phyloP scores from a whole-genome alignment of 2,888 invertebrate species.

The Himalopsyche japonica region DNA sequence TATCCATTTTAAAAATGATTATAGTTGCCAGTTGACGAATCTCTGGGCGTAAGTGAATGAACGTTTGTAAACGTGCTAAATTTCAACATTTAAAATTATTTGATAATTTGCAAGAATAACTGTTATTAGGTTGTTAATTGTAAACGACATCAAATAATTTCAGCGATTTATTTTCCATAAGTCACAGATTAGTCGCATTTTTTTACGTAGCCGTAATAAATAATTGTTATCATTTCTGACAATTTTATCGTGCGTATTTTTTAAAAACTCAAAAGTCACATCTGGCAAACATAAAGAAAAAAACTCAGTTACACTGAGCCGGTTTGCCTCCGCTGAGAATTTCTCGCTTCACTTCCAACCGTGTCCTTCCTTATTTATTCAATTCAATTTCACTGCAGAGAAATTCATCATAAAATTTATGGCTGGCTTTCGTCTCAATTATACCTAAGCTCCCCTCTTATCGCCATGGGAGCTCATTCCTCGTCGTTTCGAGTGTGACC shows the following conservation, averaged over 20 bases:
- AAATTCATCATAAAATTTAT: slow-evolving; percentile 28
- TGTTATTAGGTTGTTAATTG: too few species aligned
- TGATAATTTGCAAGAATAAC: too few species aligned
- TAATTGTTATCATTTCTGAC: not conserved
- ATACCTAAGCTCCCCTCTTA: slow-evolving; percentile 4
- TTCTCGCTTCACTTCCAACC: not conserved
- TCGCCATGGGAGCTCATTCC: not conserved
- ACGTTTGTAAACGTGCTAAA: too few species aligned
- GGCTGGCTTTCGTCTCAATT: slow-evolving; percentile 20
- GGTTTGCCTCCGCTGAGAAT: not conserved
- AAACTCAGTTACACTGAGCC: not conserved
- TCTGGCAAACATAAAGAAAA: not conserved
- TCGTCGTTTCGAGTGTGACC: not conserved
- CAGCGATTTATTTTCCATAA: too few species aligned
- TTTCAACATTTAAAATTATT: too few species aligned
- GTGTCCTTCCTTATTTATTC: not conserved
- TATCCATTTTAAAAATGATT: too few species aligned
- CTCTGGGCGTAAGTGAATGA: too few species aligned
- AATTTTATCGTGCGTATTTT: not conserved
- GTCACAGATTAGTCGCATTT: too few species aligned
- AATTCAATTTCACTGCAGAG: slow-evolving; percentile 3
- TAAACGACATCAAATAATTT: too few species aligned
- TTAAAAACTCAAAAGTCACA: not conserved
- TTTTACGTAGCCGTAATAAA: too few species aligned
- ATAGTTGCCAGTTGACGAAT: too few species aligned